phyloP scores from a whole-genome alignment of 2,888 invertebrate species.

The Lasioglossum vierecki region DNA sequence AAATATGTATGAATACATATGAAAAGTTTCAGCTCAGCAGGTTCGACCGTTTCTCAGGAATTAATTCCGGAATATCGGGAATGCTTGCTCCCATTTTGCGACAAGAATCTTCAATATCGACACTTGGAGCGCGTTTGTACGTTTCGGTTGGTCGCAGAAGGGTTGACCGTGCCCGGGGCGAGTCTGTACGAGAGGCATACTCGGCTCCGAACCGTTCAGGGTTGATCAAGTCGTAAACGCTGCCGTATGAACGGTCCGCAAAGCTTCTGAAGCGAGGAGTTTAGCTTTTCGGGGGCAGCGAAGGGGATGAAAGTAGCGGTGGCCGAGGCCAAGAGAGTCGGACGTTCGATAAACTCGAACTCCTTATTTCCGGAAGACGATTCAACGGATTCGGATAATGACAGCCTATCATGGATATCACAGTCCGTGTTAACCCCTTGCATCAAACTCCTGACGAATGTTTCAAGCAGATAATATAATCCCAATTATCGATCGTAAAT shows the following conservation, averaged over 20 bases:
- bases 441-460: not conserved
- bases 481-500: too few species aligned
- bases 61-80: not conserved
- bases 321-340: slow-evolving; percentile 12
- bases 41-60: not conserved
- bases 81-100: not conserved
- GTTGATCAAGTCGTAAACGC: slow-evolving; percentile 42
- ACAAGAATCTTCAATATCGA: slow-evolving; percentile 7
- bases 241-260: slow-evolving; percentile 24
- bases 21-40: not conserved
- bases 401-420: not conserved
- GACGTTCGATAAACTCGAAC: slow-evolving; percentile 52
- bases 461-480: not conserved
- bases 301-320: slow-evolving; percentile 9
- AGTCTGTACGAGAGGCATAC: not conserved
- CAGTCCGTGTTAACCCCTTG: not conserved
- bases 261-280: slow-evolving; percentile 36
- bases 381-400: not conserved
- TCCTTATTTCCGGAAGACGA: slow-evolving; percentile 51
- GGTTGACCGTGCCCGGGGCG: not conserved
- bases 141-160: not conserved
- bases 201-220: slow-evolving; percentile 2
- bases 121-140: not conserved
- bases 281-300: slow-evolving; percentile 10
- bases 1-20: not conserved